A percentile compares a stretch with the other conserved stretches of the same genome.
These are phyloP conservation scores for Lamellibrachia luymesi DNA, from an alignment of 1,140 invertebrate species.

Conservation along the genomic window DNA sequence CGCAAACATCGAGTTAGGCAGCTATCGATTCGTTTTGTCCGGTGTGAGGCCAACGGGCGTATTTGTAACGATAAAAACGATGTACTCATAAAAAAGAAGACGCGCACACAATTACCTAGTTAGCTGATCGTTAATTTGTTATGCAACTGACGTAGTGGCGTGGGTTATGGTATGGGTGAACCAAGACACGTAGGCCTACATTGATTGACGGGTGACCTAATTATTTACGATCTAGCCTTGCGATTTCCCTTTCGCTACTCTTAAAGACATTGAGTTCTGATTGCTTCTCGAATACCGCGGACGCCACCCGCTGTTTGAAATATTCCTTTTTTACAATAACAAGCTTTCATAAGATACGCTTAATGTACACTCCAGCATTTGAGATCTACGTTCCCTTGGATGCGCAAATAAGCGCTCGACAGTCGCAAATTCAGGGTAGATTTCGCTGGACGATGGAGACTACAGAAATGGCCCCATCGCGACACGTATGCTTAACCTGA, in stretches of 20 bases:
- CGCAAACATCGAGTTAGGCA: background rate
- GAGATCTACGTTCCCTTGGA: background rate
- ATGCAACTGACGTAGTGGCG: background rate
- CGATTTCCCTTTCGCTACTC: background rate
- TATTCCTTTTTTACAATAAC: background rate
- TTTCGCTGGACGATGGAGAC: background rate
- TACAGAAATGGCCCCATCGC: background rate
- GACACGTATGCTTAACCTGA: background rate
- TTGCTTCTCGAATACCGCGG: background rate
- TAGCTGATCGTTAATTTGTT: background rate
- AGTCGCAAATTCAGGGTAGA: background rate
- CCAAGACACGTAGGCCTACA: too few relatives aligned
- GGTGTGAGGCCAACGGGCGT: background rate
- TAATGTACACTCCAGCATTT: background rate
- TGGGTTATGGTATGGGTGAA: background rate
- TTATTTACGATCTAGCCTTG: background rate
- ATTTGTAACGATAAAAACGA: background rate
- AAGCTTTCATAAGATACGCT: background rate
- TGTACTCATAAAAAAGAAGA: background rate
- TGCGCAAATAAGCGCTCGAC: background rate
- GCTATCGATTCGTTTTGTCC: background rate
- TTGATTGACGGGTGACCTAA: background rate
- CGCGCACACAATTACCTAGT: background rate
- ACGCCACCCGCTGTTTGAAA: background rate
- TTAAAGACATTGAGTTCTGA: background rate